Conservation (phyloP, 2,888 invertebrate species). For the Poecilus cupreus region DNA sequence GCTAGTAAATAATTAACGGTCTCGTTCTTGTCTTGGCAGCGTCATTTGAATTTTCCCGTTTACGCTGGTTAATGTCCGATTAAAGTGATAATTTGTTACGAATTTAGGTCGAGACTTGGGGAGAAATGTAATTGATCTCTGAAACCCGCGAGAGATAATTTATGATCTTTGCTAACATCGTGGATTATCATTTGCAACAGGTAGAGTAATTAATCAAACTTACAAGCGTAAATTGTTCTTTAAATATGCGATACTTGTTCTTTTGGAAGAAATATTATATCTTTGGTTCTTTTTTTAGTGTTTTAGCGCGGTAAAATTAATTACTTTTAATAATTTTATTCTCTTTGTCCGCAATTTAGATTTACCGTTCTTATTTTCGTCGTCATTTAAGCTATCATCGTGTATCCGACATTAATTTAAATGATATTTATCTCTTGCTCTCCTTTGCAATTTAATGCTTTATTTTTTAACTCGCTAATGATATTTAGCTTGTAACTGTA, state of each 20-base stretch:
- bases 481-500: not conserved
- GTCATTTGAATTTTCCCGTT: constrained; percentile 15
- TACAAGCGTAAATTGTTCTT: constrained; percentile 43
- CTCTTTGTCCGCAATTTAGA: constrained; percentile 30
- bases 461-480: too few species aligned
- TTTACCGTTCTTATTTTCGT: constrained; percentile 16
- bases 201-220: constrained; percentile 38
- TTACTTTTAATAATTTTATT: constrained; percentile 38
- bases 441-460: not conserved
- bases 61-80: constrained; percentile 23
- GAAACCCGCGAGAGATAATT: constrained; percentile 11
- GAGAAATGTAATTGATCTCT: constrained; percentile 43
- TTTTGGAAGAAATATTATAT: constrained; percentile 37
- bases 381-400: not conserved
- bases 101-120: constrained; percentile 42
- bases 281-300: constrained; percentile 6
- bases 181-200: constrained; percentile 48
- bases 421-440: not conserved
- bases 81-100: constrained; percentile 46
- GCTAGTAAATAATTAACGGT: constrained; percentile 8
- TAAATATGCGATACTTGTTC: constrained; percentile 37
- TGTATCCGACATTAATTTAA: not conserved
- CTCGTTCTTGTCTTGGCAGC: not conserved
- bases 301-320: constrained; percentile 24
- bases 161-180: constrained; percentile 36